Evolutionary conservation across 1,140 invertebrate species (phyloP).

Genomic region (Aphelinus certus): DNA sequence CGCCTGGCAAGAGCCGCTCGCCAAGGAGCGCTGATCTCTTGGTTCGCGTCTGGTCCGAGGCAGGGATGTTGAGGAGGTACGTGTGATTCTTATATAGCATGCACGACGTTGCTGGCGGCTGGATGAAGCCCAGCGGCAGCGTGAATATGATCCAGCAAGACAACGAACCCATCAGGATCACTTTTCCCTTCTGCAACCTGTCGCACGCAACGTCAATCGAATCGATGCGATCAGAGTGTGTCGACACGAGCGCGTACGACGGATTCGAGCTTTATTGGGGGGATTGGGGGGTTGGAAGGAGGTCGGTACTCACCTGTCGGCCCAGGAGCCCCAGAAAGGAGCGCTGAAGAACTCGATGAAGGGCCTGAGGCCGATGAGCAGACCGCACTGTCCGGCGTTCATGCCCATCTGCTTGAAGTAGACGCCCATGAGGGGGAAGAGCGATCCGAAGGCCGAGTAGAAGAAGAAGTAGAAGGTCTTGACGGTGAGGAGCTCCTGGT

Average conservation of each 20-base stretch:
- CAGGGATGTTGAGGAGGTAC: constrained; percentile 61
- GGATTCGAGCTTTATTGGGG: too few relatives aligned
- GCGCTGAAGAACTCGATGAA: constrained; percentile 98
- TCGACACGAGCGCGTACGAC: too few relatives aligned
- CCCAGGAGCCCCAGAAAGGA: constrained; percentile 96
- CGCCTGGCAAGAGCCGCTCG: too few relatives aligned
- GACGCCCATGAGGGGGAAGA: constrained; percentile 97
- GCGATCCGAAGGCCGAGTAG: constrained; percentile 97
- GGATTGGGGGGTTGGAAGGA: too few relatives aligned
- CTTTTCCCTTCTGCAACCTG: constrained; percentile 86
- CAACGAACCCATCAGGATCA: constrained; percentile 89
- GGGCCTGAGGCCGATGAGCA: constrained; percentile 90
- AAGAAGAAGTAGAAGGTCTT: constrained; percentile 99
- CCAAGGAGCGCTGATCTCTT: constrained; percentile 48
- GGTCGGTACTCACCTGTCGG: constrained; percentile 76
- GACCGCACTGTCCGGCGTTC: constrained; percentile 94
- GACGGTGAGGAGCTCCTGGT: constrained; percentile 90
- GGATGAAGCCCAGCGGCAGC: constrained; percentile 92
- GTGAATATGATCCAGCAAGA: constrained; percentile 97
- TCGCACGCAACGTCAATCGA: too few relatives aligned
- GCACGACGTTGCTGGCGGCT: constrained; percentile 91
- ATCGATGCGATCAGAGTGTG: too few relatives aligned
- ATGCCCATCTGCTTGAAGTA: constrained; percentile 99
- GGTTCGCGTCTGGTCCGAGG: constrained; percentile 52
- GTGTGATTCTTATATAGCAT: constrained; percentile 78